Evolutionary conservation across 1,140 invertebrate species (phyloP).

Genomic region (Drosophila equinoxialis): DNA sequence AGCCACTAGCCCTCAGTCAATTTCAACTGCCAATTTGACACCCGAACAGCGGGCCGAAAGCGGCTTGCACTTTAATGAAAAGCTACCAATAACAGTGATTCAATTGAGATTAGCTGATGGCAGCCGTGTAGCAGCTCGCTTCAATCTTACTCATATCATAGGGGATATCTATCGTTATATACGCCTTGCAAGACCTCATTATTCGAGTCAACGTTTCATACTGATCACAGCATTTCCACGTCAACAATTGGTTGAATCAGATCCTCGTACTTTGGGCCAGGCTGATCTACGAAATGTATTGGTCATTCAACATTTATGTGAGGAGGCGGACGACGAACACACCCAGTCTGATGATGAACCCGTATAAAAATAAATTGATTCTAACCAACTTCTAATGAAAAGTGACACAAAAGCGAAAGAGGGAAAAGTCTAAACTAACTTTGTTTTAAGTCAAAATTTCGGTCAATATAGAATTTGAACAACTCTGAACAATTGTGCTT

Average conservation of each 20-base stretch:
- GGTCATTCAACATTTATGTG: conserved; percentile 57
- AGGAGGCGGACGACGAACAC: conserved; percentile 16
- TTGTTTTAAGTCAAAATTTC: neutral
- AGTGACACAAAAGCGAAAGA: too few relatives aligned
- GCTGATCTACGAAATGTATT: conserved; percentile 61
- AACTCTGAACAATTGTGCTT: neutral
- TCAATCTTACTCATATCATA: conserved; percentile 54
- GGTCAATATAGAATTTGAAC: neutral
- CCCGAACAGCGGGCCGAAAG: conserved; percentile 6
- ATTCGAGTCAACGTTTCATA: conserved; percentile 35
- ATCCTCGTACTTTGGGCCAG: conserved; percentile 48
- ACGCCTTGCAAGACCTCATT: conserved; percentile 49
- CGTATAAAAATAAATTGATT: neutral
- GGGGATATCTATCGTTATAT: conserved; percentile 56
- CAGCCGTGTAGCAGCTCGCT: conserved; percentile 49
- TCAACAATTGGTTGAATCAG: conserved; percentile 42
- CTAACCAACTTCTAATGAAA: too few relatives aligned
- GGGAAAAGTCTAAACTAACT: too few relatives aligned
- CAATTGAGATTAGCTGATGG: conserved; percentile 61
- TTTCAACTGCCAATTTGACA: neutral
- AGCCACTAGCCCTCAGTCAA: neutral
- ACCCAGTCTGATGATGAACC: conserved; percentile 9
- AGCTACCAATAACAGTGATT: conserved; percentile 34
- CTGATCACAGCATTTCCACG: conserved; percentile 60
- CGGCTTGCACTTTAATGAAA: conserved; percentile 29